A percentile compares a stretch with the other conserved stretches of the same genome.
phyloP scores from a whole-genome alignment of 2,113 vertebrate genomes.

The Pantherophis guttatus region DNA sequence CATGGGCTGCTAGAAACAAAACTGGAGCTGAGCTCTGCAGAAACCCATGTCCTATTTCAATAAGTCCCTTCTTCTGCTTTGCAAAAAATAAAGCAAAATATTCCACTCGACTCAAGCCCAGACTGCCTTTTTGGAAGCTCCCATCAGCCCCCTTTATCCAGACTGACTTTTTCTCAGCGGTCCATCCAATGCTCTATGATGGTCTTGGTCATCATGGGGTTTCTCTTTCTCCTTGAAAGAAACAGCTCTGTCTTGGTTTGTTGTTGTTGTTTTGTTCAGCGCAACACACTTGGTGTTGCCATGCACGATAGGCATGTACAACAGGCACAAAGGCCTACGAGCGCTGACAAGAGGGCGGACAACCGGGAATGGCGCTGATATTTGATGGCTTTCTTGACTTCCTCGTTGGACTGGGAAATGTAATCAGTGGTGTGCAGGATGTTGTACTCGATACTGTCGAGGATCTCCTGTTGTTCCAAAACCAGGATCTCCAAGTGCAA shows the following conservation, averaged over 20 bases:
- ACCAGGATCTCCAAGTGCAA: slow-evolving; percentile 61
- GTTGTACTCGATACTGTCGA: slow-evolving; percentile 66
- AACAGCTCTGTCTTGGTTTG: neutral
- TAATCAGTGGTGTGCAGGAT: slow-evolving; percentile 61
- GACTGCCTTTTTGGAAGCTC: rapidly evolving
- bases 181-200: neutral
- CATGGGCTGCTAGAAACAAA: neutral
- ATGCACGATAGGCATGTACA: slow-evolving; percentile 57
- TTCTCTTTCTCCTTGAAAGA: rapidly evolving
- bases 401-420: slow-evolving; percentile 36
- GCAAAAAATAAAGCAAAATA: neutral
- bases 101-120: neutral
- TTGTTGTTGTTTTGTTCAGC: neutral
- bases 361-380: slow-evolving; percentile 55
- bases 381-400: slow-evolving; percentile 63
- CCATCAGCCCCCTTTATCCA: neutral
- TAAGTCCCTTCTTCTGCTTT: neutral
- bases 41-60: neutral
- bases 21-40: neutral
- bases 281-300: neutral
- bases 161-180: no score
- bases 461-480: slow-evolving; percentile 53
- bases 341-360: neutral
- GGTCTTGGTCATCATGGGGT: neutral
- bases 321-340: slow-evolving; percentile 61